A percentile compares a stretch with the other conserved stretches of the same genome.
Evolutionary conservation across 2,797 vertebrate species (phyloP).

Genomic region (Pseudochirops corinnae): DNA sequence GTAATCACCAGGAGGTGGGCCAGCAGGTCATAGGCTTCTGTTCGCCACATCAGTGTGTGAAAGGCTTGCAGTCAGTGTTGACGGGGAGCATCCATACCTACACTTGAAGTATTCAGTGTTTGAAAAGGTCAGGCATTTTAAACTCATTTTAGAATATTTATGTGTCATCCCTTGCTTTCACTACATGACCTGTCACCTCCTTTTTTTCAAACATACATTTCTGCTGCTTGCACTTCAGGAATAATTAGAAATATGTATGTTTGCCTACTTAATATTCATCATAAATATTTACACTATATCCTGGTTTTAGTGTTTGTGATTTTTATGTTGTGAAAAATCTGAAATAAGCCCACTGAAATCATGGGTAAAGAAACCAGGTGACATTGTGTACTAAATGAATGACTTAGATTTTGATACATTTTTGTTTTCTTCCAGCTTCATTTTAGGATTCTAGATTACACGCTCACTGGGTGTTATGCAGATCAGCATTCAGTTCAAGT

Average conservation of each 20-base stretch:
- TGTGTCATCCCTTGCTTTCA: not conserved
- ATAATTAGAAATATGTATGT: not conserved
- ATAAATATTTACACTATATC: not conserved
- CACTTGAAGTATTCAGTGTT: not conserved
- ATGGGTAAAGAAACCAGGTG: conserved; percentile 10
- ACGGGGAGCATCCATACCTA: not conserved
- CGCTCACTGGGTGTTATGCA: conserved; percentile 94
- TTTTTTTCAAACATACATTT: not conserved
- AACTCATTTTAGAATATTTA: not conserved
- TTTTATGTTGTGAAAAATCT: conserved; percentile 41
- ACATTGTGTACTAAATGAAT: conserved; percentile 29
- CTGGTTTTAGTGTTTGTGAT: conserved; percentile 26
- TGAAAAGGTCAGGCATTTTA: not conserved
- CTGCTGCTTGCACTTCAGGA: not conserved
- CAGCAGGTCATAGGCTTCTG: not conserved
- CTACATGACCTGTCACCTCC: not conserved
- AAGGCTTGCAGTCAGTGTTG: not conserved
- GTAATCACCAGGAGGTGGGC: not conserved
- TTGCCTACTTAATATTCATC: not conserved
- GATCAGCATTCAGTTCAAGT: conserved; percentile 97
- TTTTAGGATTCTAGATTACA: conserved; percentile 95
- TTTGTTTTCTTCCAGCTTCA: conserved; percentile 87
- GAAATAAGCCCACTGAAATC: conserved; percentile 25
- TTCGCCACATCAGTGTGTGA: not conserved
- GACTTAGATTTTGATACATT: conserved; percentile 53